These are phyloP conservation scores for Conopomorpha cramerella DNA, from an alignment of 1,140 invertebrate genomes.

Conservation along the genomic window DNA sequence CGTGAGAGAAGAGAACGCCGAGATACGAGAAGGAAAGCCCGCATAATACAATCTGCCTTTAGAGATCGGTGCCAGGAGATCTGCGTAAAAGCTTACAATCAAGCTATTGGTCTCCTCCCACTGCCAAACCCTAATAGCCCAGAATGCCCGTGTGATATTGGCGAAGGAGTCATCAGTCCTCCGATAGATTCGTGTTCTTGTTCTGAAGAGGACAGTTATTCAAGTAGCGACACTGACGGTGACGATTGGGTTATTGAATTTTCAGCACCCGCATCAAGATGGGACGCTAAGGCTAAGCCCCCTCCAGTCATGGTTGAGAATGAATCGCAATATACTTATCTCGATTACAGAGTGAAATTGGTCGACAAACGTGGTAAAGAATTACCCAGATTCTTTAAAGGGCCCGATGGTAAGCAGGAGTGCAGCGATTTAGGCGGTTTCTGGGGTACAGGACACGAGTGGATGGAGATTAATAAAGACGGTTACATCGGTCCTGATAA, in stretches of 20 bases:
- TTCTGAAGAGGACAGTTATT: slow-evolving; percentile 29
- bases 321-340: slow-evolving; percentile 40
- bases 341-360: slow-evolving; percentile 47
- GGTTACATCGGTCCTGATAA: slow-evolving; percentile 43
- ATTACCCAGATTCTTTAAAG: slow-evolving; percentile 40
- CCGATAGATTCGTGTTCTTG: slow-evolving; percentile 45
- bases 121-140: slow-evolving; percentile 35
- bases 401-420: slow-evolving; percentile 43
- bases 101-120: slow-evolving; percentile 43
- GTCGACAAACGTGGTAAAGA: slow-evolving; percentile 36
- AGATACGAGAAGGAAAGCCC: slow-evolving; percentile 38
- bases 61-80: slow-evolving; percentile 46
- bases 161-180: slow-evolving; percentile 12
- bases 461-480: slow-evolving; percentile 47
- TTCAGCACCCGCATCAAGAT: slow-evolving; percentile 32
- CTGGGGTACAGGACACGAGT: slow-evolving; percentile 28
- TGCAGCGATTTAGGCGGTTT: slow-evolving; percentile 51
- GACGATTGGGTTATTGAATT: slow-evolving; percentile 47
- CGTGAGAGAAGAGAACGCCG: slow-evolving; percentile 34
- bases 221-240: slow-evolving; percentile 37
- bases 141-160: slow-evolving; percentile 44
- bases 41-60: slow-evolving; percentile 40
- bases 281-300: slow-evolving; percentile 38
- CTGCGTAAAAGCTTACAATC: slow-evolving; percentile 48
- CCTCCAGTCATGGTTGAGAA: slow-evolving; percentile 20